Evolutionary conservation across 1,140 invertebrate genomes (phyloP).

Genomic region (Drosophila subpulchrella): DNA sequence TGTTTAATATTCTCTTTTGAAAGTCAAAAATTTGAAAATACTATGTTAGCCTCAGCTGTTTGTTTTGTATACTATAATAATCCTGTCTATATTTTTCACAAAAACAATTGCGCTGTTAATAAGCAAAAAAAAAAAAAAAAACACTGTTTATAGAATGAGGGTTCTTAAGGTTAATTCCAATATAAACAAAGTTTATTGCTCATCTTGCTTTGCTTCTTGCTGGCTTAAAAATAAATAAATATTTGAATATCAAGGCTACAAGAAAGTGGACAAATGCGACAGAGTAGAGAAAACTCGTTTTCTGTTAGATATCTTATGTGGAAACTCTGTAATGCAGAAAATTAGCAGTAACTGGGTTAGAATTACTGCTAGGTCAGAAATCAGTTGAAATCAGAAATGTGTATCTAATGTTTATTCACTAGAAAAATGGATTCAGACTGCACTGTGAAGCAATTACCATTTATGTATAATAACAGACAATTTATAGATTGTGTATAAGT

Average conservation of each 20-base stretch:
- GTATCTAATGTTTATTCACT: no score
- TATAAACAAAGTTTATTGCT: neutral
- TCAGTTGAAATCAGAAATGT: no score
- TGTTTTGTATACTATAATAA: constrained; percentile 11
- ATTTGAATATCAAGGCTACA: neutral
- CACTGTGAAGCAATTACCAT: no score
- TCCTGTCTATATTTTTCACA: constrained; percentile 15
- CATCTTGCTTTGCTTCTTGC: neutral
- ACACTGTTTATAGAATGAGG: neutral
- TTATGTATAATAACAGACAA: no score
- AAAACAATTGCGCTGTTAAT: constrained; percentile 9
- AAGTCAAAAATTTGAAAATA: neutral
- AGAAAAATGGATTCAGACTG: no score
- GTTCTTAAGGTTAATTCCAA: neutral
- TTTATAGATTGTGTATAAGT: no score
- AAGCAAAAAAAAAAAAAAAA: no score
- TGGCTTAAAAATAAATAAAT: neutral
- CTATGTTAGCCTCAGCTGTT: neutral
- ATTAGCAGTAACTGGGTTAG: no score
- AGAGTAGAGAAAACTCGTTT: neutral
- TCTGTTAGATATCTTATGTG: neutral
- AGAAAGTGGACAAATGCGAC: neutral
- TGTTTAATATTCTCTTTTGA: neutral
- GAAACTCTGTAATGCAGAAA: neutral
- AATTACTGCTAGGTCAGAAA: no score